Percentiles rank a stretch among this genome's conserved stretches.
Conservation (phyloP, 2,888 invertebrate genomes). For the Platycheirus rosarum region DNA sequence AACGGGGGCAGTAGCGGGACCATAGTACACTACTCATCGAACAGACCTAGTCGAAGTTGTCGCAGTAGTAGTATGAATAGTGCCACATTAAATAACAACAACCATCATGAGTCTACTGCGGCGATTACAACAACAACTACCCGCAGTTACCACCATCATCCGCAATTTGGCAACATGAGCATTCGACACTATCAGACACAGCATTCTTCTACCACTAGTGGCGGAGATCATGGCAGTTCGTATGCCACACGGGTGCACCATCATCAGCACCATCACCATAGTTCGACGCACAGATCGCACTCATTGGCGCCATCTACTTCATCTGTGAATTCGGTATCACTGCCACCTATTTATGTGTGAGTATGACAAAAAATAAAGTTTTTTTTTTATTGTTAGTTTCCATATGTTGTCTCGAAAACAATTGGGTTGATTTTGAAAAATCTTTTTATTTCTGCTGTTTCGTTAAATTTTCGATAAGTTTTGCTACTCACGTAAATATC, state of each 20-base stretch:
- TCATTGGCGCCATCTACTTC: constrained; percentile 63
- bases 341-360: constrained; percentile 77
- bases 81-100: constrained; percentile 74
- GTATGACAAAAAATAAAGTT: constrained; percentile 33
- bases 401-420: not conserved
- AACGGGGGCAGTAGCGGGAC: constrained; percentile 76
- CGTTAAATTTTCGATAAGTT: too few species aligned
- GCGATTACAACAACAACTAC: constrained; percentile 75
- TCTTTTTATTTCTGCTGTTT: too few species aligned
- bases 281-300: constrained; percentile 47
- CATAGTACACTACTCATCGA: constrained; percentile 72
- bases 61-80: constrained; percentile 72
- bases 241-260: constrained; percentile 53
- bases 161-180: constrained; percentile 81
- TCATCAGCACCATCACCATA: constrained; percentile 67
- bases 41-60: constrained; percentile 49
- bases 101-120: constrained; percentile 64
- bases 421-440: not conserved
- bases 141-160: constrained; percentile 79
- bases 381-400: not conserved
- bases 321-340: constrained; percentile 73
- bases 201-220: constrained; percentile 26
- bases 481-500: too few species aligned
- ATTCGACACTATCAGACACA: constrained; percentile 78
- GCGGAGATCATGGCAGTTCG: constrained; percentile 34